Conservation (phyloP, 2,797 vertebrate species). For the Pangasius sanitwongsei region DNA sequence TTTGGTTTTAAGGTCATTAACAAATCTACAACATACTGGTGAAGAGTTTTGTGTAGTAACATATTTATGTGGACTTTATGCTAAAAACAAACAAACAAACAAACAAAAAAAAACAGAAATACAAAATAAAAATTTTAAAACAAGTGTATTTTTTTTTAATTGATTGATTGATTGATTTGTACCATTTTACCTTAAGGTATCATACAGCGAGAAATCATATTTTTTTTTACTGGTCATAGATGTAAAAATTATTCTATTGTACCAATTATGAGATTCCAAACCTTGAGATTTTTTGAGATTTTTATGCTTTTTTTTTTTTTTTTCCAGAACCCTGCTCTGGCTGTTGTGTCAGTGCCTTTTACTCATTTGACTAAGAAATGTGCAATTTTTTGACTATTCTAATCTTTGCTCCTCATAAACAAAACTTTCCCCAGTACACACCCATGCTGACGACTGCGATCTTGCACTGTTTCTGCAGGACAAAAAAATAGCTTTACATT, state of each 20-base stretch:
- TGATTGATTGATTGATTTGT: background rate
- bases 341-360: conserved; percentile 11
- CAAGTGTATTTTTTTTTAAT: background rate
- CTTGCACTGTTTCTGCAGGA: background rate
- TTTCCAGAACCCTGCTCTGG: background rate
- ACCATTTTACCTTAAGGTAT: background rate
- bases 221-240: background rate
- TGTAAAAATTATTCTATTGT: background rate
- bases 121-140: background rate
- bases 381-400: conserved; percentile 50
- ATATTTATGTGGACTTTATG: background rate
- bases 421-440: conserved; percentile 24
- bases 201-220: background rate
- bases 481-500: background rate
- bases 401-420: conserved; percentile 33
- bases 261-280: background rate
- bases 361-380: conserved; percentile 62
- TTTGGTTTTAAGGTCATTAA: background rate
- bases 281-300: background rate
- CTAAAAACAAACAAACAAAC: background rate
- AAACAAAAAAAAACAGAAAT: too few species aligned
- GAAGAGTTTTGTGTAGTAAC: background rate
- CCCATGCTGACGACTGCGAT: background rate
- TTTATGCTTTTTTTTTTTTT: background rate
- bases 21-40: background rate